Evolutionary conservation across 2,888 invertebrate genomes (phyloP), one percentile per base, ranked within the genome.

Genomic region (Eupithecia pulchellata): DNA sequence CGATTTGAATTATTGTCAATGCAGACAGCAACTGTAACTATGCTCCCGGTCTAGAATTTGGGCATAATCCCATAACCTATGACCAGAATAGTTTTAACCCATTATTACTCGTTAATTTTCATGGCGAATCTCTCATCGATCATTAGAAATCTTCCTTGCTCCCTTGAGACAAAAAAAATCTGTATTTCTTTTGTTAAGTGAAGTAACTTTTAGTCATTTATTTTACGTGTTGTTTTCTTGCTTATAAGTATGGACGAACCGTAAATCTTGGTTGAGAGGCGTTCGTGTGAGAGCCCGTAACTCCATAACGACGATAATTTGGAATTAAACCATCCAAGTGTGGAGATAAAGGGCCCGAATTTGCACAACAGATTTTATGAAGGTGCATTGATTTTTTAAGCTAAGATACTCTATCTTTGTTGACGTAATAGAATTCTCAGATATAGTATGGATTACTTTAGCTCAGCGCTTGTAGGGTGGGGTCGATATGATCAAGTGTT

Each of bases 231-330:
- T 39, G 39, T 39, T 14, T 39, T 14, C 39, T 1, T 39, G 58
- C 20, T 4, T 61, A 36, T 32, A 61, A 9, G 34, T 34, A 13
- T 13, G 61, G 61, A 1, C 20, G 5, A 32, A 61, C 61, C 61
- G n/a, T n/a, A 83, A 88, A 88, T 88, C 84, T 84, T 87, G 87
- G 89, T 87, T 81, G 84, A 83, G 83, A 84, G 76, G 81, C 88
- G 86, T 81, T 87, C 86, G 84, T 83, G 88, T 81, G 89, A 88
- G 88, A 88, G 84, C 84, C 87, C 88, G 89, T 87, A 88, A 86
- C 86, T 87, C 86, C 86, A 84, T 89, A 89, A 87, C 85, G 86
- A 87, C 88, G 87, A 89, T 89, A 88, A 89, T 89, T 89, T 86
- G 83, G 82, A 87, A 88, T 88, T 88, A 87, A 82, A 78, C 79